Conservation (phyloP, 2,113 vertebrate genomes). For the Ophiodon elongatus region DNA sequence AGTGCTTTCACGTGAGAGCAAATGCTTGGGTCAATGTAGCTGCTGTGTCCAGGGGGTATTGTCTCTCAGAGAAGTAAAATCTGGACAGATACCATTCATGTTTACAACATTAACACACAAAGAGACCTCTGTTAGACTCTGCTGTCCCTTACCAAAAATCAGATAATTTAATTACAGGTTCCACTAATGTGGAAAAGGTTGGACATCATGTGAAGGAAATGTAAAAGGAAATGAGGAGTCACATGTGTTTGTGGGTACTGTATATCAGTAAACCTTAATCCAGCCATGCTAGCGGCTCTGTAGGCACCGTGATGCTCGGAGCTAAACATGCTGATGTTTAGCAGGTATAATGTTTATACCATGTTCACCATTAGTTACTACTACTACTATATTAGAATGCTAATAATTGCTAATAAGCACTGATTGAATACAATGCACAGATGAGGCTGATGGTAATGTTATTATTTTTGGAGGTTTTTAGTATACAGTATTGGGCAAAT, state of each 20-base stretch:
- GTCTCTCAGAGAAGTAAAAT: slow-evolving; percentile 35
- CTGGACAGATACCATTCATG: slow-evolving; percentile 45
- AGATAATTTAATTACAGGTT: slow-evolving; percentile 61
- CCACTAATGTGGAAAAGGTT: slow-evolving; percentile 52
- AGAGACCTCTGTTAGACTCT: slow-evolving; percentile 53
- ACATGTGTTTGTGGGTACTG: neutral
- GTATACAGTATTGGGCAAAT: neutral
- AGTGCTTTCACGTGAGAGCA: slow-evolving; percentile 68
- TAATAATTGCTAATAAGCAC: neutral
- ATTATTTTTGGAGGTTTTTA: neutral
- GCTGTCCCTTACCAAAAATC: slow-evolving; percentile 38
- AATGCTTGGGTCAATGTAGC: slow-evolving; percentile 4
- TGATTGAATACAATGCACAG: neutral
- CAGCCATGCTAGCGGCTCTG: neutral
- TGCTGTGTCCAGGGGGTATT: slow-evolving; percentile 14
- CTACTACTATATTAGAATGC: neutral
- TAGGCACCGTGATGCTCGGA: neutral
- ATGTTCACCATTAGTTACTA: neutral
- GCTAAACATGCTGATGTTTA: neutral
- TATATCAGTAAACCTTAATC: neutral
- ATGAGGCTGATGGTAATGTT: neutral
- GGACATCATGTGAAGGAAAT: slow-evolving; percentile 56
- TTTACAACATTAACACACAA: slow-evolving; percentile 50
- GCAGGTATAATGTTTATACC: neutral
- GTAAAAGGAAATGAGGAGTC: slow-evolving; percentile 12